A percentile compares a stretch with the other conserved stretches of the same genome.
Evolutionary conservation across 2,888 invertebrate genomes (phyloP).

Genomic region (Oligia fasciuncula): DNA sequence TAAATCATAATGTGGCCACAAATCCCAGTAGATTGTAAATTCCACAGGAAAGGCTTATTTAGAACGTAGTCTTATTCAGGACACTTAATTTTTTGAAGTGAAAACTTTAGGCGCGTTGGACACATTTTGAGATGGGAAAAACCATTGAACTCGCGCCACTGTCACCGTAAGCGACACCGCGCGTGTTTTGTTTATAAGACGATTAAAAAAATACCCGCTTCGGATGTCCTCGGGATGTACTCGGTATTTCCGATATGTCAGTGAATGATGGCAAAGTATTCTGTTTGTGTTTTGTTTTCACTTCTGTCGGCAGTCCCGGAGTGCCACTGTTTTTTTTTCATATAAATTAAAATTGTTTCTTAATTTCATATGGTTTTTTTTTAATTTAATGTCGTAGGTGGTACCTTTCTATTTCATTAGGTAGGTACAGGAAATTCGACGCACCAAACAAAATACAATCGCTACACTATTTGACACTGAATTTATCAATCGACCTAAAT

Average conservation of each 20-base stretch:
- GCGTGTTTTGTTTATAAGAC: no score
- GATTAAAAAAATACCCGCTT: no score
- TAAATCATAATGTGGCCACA: neutral
- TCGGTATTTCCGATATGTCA: no score
- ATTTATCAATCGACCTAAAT: constrained; percentile 61
- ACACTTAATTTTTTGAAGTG: neutral
- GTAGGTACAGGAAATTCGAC: neutral
- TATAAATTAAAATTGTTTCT: neutral
- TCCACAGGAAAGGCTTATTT: neutral
- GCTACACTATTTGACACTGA: constrained; percentile 26
- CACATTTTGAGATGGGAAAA: no score
- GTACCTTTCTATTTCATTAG: neutral
- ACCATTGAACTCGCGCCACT: no score
- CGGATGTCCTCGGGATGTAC: no score
- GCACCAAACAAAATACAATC: constrained; percentile 10
- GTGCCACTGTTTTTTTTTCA: neutral
- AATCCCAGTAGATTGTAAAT: neutral
- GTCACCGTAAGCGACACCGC: no score
- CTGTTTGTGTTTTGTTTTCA: no score
- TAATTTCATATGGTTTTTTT: neutral
- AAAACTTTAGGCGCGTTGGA: no score
- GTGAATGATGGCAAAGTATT: no score
- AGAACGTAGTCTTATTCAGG: neutral
- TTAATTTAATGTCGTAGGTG: neutral
- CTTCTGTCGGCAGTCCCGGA: no score